Evolutionary conservation across 1,140 invertebrate species (phyloP).

Genomic region (Nebria ingens): DNA sequence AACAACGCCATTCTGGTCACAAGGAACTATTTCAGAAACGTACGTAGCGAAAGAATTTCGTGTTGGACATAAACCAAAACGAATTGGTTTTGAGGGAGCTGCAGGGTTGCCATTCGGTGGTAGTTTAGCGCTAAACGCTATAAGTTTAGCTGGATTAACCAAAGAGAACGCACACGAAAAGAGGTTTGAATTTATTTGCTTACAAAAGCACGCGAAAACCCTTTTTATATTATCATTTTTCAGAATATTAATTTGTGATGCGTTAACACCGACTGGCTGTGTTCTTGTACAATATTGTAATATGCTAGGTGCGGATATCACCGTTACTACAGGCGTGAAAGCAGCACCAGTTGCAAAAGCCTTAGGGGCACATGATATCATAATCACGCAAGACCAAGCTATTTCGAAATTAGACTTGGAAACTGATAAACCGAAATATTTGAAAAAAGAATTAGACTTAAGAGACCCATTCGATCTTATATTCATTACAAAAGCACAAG

Average conservation of each 20-base stretch:
- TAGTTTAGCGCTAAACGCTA: conserved; percentile 52
- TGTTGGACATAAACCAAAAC: conserved; percentile 52
- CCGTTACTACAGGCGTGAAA: conserved; percentile 42
- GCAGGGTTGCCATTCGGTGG: conserved; percentile 61
- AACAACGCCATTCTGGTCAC: conserved; percentile 45
- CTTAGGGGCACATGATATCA: conserved; percentile 45
- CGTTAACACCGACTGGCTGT: conserved; percentile 58
- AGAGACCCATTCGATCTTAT: conserved; percentile 38
- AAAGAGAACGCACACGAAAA: conserved; percentile 44
- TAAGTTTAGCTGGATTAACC: conserved; percentile 44
- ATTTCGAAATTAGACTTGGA: conserved; percentile 13
- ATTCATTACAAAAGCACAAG: conserved; percentile 22
- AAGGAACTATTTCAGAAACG: conserved; percentile 51
- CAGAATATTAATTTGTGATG: conserved; percentile 59
- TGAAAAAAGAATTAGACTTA: conserved; percentile 26
- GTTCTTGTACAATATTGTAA: conserved; percentile 60
- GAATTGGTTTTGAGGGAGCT: conserved; percentile 54
- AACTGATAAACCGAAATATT: conserved; percentile 11
- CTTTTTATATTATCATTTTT: conserved; percentile 20
- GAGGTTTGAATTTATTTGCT: conserved; percentile 34
- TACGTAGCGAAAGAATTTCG: conserved; percentile 45
- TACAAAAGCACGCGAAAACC: background rate
- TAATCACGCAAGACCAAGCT: conserved; percentile 33
- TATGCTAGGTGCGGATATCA: conserved; percentile 49
- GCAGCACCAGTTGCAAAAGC: conserved; percentile 42